Conservation (phyloP, 2,113 vertebrate species). For the Spheniscus mendiculus region DNA sequence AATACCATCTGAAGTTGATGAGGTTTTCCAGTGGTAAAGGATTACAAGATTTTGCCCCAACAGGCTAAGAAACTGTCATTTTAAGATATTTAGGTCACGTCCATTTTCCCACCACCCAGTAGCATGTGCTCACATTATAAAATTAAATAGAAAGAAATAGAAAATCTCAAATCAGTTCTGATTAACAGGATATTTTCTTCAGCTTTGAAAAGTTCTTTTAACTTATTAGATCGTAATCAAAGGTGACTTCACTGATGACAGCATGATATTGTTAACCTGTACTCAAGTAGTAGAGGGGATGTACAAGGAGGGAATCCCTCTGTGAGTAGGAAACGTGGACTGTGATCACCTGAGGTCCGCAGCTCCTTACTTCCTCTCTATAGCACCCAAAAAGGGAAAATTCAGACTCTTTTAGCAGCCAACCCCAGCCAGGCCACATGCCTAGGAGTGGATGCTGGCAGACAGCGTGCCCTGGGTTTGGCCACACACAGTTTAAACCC, state of each 20-base stretch:
- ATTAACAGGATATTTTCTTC: not conserved
- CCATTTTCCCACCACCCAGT: not conserved
- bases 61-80: not conserved
- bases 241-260: not conserved
- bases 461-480: no score
- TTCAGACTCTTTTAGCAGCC: not conserved
- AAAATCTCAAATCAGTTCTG: not conserved
- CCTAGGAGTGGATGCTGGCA: not conserved
- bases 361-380: not conserved
- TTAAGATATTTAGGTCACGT: not conserved
- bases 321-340: not conserved
- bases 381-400: not conserved
- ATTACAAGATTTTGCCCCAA: not conserved
- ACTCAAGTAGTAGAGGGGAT: not conserved
- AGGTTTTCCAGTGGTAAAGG: not conserved
- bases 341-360: not conserved
- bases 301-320: not conserved
- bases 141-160: not conserved
- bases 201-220: not conserved
- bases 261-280: not conserved
- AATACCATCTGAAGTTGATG: not conserved
- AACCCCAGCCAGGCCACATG: no score
- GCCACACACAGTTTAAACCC: rapidly evolving
- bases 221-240: not conserved
- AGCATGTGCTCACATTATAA: not conserved